phyloP scores from a whole-genome alignment of 2,888 invertebrate genomes.

The Drosophila macrospina region DNA sequence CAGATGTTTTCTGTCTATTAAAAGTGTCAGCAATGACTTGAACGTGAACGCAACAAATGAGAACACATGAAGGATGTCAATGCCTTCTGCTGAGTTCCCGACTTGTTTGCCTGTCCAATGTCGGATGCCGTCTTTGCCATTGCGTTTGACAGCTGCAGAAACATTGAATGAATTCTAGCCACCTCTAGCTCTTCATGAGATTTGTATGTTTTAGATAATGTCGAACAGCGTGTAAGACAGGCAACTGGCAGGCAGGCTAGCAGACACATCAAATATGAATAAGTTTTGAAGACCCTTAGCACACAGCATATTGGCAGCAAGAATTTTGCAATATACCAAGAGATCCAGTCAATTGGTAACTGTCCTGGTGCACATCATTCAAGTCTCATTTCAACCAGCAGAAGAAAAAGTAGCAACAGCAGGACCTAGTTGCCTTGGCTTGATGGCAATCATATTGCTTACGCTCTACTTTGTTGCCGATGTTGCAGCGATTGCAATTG shows the following conservation, averaged over 20 bases:
- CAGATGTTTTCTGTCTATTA: slow-evolving; percentile 68
- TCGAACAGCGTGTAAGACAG: slow-evolving; percentile 42
- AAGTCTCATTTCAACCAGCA: slow-evolving; percentile 52
- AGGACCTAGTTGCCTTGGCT: slow-evolving; percentile 40
- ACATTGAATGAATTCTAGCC: slow-evolving; percentile 34
- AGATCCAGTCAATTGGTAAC: slow-evolving; percentile 20
- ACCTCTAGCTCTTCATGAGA: slow-evolving; percentile 41
- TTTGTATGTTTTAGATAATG: slow-evolving; percentile 74
- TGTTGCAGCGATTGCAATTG: slow-evolving; percentile 47
- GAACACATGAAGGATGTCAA: slow-evolving; percentile 62
- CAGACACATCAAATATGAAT: slow-evolving; percentile 69
- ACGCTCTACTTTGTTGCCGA: slow-evolving; percentile 37
- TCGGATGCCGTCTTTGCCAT: slow-evolving; percentile 22
- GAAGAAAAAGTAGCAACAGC: slow-evolving; percentile 11
- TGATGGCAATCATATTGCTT: slow-evolving; percentile 31
- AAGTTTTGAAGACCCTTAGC: slow-evolving; percentile 48
- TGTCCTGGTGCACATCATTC: too few relatives aligned
- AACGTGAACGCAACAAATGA: slow-evolving; percentile 53
- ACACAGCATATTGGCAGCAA: slow-evolving; percentile 46
- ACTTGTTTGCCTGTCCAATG: background rate
- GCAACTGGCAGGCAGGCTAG: slow-evolving; percentile 15
- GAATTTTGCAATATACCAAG: slow-evolving; percentile 35
- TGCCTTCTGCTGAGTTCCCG: slow-evolving; percentile 38
- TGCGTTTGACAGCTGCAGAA: slow-evolving; percentile 38
- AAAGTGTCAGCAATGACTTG: slow-evolving; percentile 71